Evolutionary conservation across 2,113 vertebrate species (phyloP).

Genomic region (Galemys pyrenaicus): DNA sequence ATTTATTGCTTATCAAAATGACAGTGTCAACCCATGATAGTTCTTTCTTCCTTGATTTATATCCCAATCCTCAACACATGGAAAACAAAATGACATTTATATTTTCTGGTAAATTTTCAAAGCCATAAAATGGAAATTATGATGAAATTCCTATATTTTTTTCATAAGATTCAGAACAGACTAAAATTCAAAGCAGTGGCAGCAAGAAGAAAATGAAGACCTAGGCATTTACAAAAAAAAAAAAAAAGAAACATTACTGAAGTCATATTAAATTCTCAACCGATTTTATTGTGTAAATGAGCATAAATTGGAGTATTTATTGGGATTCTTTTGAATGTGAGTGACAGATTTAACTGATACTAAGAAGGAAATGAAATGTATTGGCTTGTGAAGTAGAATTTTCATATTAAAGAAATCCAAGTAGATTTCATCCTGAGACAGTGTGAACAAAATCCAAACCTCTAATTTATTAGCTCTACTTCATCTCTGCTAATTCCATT

Average conservation of each 20-base stretch:
- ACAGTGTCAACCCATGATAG: neutral
- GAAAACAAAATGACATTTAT: neutral
- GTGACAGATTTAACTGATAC: neutral
- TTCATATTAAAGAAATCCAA: neutral
- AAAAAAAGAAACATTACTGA: neutral
- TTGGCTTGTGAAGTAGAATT: neutral
- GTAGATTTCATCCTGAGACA: neutral
- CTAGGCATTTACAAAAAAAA: neutral
- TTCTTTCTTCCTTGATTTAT: neutral
- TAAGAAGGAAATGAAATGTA: neutral
- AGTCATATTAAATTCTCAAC: neutral
- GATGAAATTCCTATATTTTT: neutral
- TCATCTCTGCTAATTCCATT: neutral
- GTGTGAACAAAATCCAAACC: neutral
- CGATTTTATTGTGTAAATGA: neutral
- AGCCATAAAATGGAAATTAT: neutral
- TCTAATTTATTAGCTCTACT: neutral
- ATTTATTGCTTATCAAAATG: neutral
- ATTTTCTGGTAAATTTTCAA: neutral
- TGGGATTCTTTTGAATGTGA: neutral
- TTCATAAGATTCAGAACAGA: neutral
- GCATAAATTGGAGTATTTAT: neutral
- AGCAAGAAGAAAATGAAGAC: neutral
- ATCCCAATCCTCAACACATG: neutral
- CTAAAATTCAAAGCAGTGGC: neutral